Base-by-base conservation (phyloP, 1,140 invertebrate genomes). In the Drosophila mojavensis region DNA sequence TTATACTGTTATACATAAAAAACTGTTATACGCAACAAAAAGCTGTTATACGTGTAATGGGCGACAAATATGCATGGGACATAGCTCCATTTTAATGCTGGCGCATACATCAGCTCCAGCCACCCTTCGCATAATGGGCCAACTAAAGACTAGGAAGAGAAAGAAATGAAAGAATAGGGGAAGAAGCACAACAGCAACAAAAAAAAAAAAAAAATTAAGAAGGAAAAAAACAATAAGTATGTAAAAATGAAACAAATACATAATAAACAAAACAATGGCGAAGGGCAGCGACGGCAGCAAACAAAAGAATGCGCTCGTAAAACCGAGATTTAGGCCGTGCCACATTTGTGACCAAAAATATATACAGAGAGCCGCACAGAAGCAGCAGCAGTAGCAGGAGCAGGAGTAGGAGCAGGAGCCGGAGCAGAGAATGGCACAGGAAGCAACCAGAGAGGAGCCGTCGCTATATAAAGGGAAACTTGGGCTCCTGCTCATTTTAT, bases 321-420 rank as follows among this genome's bases (percentile, higher is more conserved):
- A 88, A 88, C 84, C 81, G 84, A 88, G 84, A 88, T 88, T 88
- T 88, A 84, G 84, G 84, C 83, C 83, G 79, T 74, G 84, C 84
- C 83, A 88, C 83, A 88, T 88, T 88, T 88, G 83, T 88, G 84
- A 88, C 83, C 83, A 82, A 88, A 80, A 83, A 80, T 75, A 63
- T 54, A 64, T 24, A 61, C 5, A 73, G 30, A 73, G 48, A 55
- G 5, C 20, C n/a, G 61, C n/a, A 63, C 7, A 54, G 50, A 75
- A 54, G 41, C 53, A 79, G 33, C 15, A 64, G 30, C 36, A 65
- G 33, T 7, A 63, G 60, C 48, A 17, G 36, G 36, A 58, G 26
- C n/a, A 1, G 28, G 36, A n/a, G n/a, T 20, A 4, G 28, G 55
- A 50, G 48, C 53, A 59, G 17, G 11, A 20, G 30, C 28, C 15